phyloP scores from a whole-genome alignment of 2,113 vertebrate genomes.

The Axis porcinus region DNA sequence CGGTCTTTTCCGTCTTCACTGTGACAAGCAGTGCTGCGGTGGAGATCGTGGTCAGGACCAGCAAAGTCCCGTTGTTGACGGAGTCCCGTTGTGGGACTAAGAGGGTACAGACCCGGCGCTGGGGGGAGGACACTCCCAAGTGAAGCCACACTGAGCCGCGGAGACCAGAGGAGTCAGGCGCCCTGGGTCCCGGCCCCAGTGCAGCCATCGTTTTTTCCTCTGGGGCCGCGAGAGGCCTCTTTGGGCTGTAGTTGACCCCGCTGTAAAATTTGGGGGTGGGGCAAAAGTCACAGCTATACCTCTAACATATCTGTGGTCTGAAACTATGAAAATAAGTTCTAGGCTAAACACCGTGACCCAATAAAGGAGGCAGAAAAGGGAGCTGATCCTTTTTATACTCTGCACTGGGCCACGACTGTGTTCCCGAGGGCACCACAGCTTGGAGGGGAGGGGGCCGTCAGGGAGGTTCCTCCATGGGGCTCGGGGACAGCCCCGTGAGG shows the following conservation, averaged over 20 bases:
- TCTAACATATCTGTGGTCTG: not conserved
- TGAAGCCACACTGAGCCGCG: not conserved
- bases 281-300: not conserved
- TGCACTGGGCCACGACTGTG: rapidly evolving
- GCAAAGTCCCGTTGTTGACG: not conserved
- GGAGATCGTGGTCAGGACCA: not conserved
- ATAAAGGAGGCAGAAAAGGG: not conserved
- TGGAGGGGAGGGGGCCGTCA: rapidly evolving
- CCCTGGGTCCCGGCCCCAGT: not conserved
- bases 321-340: not conserved
- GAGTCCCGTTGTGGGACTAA: not conserved
- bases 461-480: not conserved
- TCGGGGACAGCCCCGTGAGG: rapidly evolving
- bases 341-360: not conserved
- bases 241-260: not conserved
- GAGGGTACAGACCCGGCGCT: not conserved
- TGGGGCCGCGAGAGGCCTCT: not conserved
- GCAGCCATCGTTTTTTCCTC: rapidly evolving
- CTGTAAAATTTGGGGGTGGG: not conserved
- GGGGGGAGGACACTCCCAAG: not conserved
- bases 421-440: not conserved
- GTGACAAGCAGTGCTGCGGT: rapidly evolving
- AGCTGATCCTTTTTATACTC: not conserved
- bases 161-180: not conserved
- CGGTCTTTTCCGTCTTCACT: not conserved